Base-by-base conservation (phyloP, 2,113 vertebrate species). In the Numenius arquata region DNA sequence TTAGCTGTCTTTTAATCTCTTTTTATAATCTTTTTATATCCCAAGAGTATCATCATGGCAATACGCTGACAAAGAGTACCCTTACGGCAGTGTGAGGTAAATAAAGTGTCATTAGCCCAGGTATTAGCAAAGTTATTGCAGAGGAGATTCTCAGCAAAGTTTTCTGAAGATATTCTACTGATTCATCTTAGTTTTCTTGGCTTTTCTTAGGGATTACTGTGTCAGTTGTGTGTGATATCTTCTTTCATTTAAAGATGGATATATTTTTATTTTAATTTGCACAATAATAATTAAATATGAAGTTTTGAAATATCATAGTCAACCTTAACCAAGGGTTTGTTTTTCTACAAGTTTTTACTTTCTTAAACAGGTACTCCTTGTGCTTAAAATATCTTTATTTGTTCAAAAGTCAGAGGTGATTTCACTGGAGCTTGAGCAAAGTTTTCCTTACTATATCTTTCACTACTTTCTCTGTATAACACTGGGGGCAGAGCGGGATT, bases 341-440 rank as follows among this genome's bases (percentile, higher is more conserved):
- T 34, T 89, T 55, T 63, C 18, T 50, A 47, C 26, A 45, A 36
- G 15, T 4, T 73, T 73, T 68, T 56, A 76, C 6, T 30, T 85
- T n/a, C 43, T 73, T 58, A 38, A 70, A 72, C 36, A 78, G 8
- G 3, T 5, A 76, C 0, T 0, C 5, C 3, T 55, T 91, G 1
- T 50, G 11, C 34, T 74, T 63, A 66, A 63, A 68, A 32, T 74
- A 29, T 22, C 19, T 66, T 25, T 61, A 26, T 2, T 66, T 45
- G 18, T 56, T 76, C 11, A n/a, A 34, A 85, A 53, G 8, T 45
- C 62, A n/a, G 34, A 72, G 26, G 52, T 36, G 1, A 56, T 79
- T 91, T 74, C 14, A 40, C 32, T 40, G 5, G 13, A 77, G 17
- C 9, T 55, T 38, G 10, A 81, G 19, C 5, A n/a, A 78, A 26